Evolutionary conservation across 2,888 invertebrate genomes (phyloP).

Genomic region (Crepidodera aurea): DNA sequence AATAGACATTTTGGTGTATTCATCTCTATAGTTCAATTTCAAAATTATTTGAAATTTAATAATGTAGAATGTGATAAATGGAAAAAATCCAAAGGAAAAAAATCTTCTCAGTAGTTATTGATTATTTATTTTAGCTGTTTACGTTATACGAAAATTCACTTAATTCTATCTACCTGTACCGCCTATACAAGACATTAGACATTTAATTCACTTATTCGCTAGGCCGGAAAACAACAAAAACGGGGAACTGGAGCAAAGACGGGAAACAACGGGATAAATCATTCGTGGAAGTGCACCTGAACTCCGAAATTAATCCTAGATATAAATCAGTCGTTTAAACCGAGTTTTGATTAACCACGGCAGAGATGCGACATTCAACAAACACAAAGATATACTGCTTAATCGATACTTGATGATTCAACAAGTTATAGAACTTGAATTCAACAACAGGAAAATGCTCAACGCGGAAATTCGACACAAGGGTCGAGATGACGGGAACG

Average conservation of each 20-base stretch:
- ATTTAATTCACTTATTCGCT: too few relatives aligned
- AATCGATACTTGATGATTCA: constrained; percentile 17
- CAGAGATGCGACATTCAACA: neutral
- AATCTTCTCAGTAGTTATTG: too few relatives aligned
- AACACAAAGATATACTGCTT: neutral
- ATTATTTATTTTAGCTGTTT: too few relatives aligned
- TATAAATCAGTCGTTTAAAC: neutral
- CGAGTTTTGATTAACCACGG: neutral
- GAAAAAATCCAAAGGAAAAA: too few relatives aligned
- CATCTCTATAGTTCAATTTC: too few relatives aligned
- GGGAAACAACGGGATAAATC: constrained; percentile 4
- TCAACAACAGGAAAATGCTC: constrained; percentile 4
- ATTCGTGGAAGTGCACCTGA: constrained; percentile 1
- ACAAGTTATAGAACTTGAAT: constrained; percentile 10
- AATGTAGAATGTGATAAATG: too few relatives aligned
- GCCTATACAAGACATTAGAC: too few relatives aligned
- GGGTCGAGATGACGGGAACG: neutral
- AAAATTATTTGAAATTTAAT: too few relatives aligned
- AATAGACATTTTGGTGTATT: too few relatives aligned
- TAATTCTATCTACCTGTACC: too few relatives aligned
- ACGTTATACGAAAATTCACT: too few relatives aligned
- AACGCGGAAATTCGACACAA: constrained; percentile 1
- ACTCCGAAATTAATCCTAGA: constrained; percentile 1
- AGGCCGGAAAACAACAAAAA: neutral
- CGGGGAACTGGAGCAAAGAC: neutral